These are phyloP conservation scores for Polyploca ridens DNA, from an alignment of 2,888 invertebrate genomes.

Conservation along the genomic window DNA sequence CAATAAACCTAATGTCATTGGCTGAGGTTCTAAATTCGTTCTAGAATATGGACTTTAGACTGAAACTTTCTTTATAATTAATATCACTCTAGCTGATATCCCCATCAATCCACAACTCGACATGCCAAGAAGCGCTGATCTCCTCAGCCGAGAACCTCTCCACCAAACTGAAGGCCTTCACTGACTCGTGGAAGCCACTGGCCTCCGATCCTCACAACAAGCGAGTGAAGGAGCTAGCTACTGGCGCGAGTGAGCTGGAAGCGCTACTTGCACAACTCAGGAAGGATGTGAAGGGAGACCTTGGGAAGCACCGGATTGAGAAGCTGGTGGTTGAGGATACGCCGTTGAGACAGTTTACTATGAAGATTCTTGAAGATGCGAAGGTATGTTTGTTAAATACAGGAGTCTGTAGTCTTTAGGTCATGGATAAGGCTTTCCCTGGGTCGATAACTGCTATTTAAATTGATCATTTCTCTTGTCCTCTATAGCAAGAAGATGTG, in stretches of 20 bases:
- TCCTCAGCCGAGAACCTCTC: constrained; percentile 50
- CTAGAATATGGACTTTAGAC: too few species aligned
- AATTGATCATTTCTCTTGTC: too few species aligned
- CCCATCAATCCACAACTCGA: constrained; percentile 55
- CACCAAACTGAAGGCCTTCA: constrained; percentile 41
- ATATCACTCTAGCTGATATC: constrained; percentile 53
- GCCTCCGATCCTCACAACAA: constrained; percentile 32
- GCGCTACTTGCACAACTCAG: constrained; percentile 45
- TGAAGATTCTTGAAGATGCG: constrained; percentile 59
- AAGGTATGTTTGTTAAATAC: constrained; percentile 44
- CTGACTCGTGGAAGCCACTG: constrained; percentile 46
- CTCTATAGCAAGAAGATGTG: too few species aligned
- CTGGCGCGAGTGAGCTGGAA: constrained; percentile 38
- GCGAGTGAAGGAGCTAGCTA: constrained; percentile 36
- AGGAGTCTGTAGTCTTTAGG: too few species aligned
- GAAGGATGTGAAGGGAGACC: constrained; percentile 45
- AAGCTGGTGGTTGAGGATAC: constrained; percentile 56
- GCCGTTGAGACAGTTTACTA: constrained; percentile 58
- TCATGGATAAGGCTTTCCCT: too few species aligned
- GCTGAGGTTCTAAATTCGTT: too few species aligned
- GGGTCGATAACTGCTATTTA: too few species aligned
- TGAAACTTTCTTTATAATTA: not conserved
- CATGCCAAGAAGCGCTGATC: constrained; percentile 54
- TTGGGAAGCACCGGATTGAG: constrained; percentile 47
- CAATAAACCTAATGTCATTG: too few species aligned